Evolutionary conservation across 2,113 vertebrate genomes (phyloP).

Genomic region (Mormyrus iriodes): DNA sequence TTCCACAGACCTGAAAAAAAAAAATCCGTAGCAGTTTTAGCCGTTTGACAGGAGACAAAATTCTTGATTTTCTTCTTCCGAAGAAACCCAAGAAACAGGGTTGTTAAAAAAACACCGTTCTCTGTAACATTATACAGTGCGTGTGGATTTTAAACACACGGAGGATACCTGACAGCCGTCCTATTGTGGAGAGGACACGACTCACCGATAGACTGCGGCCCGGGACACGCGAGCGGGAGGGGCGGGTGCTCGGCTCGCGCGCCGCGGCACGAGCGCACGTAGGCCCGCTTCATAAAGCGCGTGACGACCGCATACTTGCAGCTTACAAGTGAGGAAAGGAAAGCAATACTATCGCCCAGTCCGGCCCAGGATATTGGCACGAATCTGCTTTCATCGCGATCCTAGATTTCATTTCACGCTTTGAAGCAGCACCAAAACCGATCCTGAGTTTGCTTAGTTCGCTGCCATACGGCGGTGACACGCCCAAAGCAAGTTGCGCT

Average conservation of each 20-base stretch:
- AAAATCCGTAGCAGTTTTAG: neutral
- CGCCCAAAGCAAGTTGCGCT: neutral
- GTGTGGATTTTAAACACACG: neutral
- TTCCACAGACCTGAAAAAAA: neutral
- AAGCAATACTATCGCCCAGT: neutral
- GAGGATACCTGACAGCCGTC: neutral
- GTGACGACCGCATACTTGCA: neutral
- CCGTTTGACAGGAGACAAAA: neutral
- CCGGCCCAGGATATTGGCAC: neutral
- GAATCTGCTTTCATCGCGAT: neutral
- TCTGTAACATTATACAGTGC: neutral
- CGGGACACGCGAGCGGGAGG: neutral
- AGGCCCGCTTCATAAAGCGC: neutral
- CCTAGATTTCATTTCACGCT: neutral
- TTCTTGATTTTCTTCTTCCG: neutral
- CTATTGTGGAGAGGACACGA: neutral
- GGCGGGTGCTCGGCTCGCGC: neutral
- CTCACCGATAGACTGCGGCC: neutral
- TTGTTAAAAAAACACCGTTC: neutral
- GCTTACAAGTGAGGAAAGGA: neutral
- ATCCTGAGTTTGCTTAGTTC: neutral
- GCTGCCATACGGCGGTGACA: neutral
- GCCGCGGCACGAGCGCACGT: neutral
- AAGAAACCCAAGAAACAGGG: neutral
- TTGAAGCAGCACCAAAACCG: neutral